Evolutionary conservation across 2,888 invertebrate genomes (phyloP).

Genomic region (Meteorus cinctellus): DNA sequence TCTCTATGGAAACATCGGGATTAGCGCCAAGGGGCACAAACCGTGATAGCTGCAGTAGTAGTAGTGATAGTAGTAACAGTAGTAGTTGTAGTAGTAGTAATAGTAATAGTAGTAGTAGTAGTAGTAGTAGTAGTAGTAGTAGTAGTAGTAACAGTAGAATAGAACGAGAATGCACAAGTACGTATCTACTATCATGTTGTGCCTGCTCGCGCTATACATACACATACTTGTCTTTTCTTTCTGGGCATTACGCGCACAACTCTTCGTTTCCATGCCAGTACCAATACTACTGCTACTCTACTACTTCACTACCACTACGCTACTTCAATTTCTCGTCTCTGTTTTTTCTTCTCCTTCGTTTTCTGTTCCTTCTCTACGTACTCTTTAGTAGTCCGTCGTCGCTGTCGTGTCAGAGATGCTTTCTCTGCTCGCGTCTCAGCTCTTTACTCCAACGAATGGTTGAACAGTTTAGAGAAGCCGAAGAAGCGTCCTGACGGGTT

Average conservation of each 20-base stretch:
- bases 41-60: slow-evolving; percentile 18
- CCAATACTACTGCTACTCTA: neutral
- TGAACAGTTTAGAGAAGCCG: slow-evolving; percentile 40
- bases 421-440: slow-evolving; percentile 16
- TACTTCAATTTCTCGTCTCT: slow-evolving; percentile 29
- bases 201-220: neutral
- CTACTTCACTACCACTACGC: neutral
- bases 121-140: neutral
- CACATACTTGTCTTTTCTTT: neutral
- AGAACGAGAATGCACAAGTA: slow-evolving; percentile 22
- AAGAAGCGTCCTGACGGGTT: slow-evolving; percentile 47
- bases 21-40: slow-evolving; percentile 36
- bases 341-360: slow-evolving; percentile 20
- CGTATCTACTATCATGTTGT: neutral
- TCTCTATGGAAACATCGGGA: slow-evolving; percentile 45
- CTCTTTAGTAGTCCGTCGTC: neutral
- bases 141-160: neutral
- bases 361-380: neutral
- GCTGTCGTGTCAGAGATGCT: slow-evolving; percentile 22
- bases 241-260: neutral
- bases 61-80: neutral
- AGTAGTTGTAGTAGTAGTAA: too few species aligned
- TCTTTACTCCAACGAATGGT: slow-evolving; percentile 39
- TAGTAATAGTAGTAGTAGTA: neutral
- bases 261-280: neutral